Base-by-base conservation (phyloP, 2,888 invertebrate genomes). In the Drosophila sordidula region DNA sequence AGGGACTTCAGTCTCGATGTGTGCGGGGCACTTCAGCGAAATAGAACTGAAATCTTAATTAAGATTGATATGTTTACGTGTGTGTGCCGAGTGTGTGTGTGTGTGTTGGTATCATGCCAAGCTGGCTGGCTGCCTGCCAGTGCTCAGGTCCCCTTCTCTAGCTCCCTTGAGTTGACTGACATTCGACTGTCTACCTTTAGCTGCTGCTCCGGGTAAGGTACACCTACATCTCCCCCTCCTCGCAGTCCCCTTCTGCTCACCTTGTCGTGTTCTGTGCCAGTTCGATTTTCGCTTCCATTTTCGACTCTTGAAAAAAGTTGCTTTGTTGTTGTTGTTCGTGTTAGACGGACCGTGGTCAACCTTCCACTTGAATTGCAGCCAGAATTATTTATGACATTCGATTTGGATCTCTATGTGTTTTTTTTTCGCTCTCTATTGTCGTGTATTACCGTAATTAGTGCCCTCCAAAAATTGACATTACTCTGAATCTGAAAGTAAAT, bases 31-130 rank as follows among this genome's bases (percentile, higher is more conserved):
- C 79, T 79, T 76, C 56, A 75, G 55, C 71, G 72, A 65, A 66
- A 74, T 70, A 78, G 83, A 85, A 79, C 82, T 89, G 77, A 90
- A 87, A 82, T 84, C 87, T 84, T 91, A 90, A 90, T 91, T 90
- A 90, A 90, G 90, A 91, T 91, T 90, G 90, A 91, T 90, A 85
- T 89, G 85, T 83, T 89, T 82, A 65, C 77, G 59, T 78, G 63
- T 63, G 51, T 70, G 32, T 55, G 50, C 8, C 6, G 11, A 58
- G 54, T 68, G 54, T 71, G 51, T 61, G 39, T 61, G 46, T 51
- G 38, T 56, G 64, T 58, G 29, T 38, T 70, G 65, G 18, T 71
- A 59, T 71, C 59, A 45, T 52, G 59, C 54, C 57, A 41, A 57
- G 67, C 42, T 36, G 47, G 41, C 63, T 56, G 29, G 6, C n/a